Conservation (phyloP, 2,113 vertebrate genomes). For the Catharus bicknelli region DNA sequence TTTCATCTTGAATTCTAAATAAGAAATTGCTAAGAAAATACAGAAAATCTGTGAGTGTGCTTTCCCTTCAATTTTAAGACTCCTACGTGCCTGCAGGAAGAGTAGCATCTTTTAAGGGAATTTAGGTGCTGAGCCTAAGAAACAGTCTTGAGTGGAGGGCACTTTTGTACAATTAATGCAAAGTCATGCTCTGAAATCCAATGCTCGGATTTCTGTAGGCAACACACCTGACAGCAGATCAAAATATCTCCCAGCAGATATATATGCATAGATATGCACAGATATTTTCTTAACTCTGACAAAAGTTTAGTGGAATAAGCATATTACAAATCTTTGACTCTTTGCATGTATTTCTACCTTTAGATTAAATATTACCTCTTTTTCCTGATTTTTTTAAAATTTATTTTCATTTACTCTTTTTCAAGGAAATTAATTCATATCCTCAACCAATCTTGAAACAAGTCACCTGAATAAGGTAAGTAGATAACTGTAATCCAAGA, state of each 20-base stretch:
- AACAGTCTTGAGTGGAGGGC: rapidly evolving
- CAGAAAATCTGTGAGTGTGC: background rate
- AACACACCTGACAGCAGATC: background rate
- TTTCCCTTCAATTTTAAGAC: background rate
- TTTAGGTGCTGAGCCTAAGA: background rate
- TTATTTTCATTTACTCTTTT: background rate
- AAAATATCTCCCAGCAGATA: background rate
- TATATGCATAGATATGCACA: background rate
- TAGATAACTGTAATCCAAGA: background rate
- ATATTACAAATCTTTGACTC: background rate
- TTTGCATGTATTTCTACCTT: background rate
- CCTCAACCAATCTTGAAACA: background rate
- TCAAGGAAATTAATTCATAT: background rate
- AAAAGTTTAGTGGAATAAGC: background rate
- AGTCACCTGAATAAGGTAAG: background rate
- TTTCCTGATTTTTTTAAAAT: background rate
- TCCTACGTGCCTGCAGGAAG: background rate
- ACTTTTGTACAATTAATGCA: background rate
- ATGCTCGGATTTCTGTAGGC: background rate
- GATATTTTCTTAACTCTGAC: background rate
- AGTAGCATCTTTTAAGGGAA: background rate
- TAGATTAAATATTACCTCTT: background rate
- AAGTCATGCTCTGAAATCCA: background rate
- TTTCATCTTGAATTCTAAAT: background rate
- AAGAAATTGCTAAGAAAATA: background rate